Conservation (phyloP, 2,797 vertebrate genomes). For the Columba guinea region DNA sequence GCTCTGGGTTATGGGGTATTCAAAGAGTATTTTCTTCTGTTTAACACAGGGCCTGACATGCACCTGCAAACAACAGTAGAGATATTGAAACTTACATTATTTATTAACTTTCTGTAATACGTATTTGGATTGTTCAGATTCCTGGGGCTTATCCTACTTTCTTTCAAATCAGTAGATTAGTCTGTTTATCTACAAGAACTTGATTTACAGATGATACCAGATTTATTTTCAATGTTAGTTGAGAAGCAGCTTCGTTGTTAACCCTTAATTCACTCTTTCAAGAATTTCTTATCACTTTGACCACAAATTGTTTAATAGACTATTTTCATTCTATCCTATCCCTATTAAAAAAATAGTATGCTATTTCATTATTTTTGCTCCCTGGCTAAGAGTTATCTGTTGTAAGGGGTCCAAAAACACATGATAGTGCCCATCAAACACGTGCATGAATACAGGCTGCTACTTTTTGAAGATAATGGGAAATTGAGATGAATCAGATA, state of each 20-base stretch:
- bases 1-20: background rate
- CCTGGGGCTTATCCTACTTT: background rate
- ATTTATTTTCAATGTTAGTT: background rate
- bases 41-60: background rate
- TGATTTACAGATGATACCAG: background rate
- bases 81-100: background rate
- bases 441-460: background rate
- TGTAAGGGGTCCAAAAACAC: background rate
- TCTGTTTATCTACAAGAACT: background rate
- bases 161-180: background rate
- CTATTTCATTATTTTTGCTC: background rate
- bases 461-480: background rate
- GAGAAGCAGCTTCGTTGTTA: background rate
- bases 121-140: background rate
- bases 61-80: background rate
- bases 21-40: background rate
- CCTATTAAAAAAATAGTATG: background rate
- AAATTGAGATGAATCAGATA: background rate
- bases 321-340: background rate
- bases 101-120: background rate
- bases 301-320: background rate
- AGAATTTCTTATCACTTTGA: background rate
- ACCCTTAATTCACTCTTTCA: background rate
- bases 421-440: accelerated
- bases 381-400: background rate